phyloP scores from a whole-genome alignment of 2,888 invertebrate genomes.

The Nudaria mundana region DNA sequence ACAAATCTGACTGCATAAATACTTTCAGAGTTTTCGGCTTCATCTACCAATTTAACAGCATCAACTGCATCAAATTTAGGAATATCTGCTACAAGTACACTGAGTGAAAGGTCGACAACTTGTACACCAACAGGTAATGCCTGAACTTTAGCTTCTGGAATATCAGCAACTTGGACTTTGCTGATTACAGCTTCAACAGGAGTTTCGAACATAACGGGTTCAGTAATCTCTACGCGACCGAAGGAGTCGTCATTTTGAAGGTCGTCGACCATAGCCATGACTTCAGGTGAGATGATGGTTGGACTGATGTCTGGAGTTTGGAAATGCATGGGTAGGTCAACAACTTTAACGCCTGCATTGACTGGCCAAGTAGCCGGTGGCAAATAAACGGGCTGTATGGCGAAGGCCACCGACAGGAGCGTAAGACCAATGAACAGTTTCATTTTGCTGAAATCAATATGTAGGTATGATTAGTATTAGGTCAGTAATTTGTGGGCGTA shows the following conservation, averaged over 20 bases:
- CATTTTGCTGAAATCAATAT: slow-evolving; percentile 53
- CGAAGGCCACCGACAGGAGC: slow-evolving; percentile 48
- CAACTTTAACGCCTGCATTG: slow-evolving; percentile 1
- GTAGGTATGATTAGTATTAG: too few species aligned
- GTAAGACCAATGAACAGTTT: slow-evolving; percentile 54
- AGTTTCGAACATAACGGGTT: not conserved
- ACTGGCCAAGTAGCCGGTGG: slow-evolving; percentile 24
- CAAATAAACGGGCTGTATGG: slow-evolving; percentile 25
- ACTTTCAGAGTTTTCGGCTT: not conserved
- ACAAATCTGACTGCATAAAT: slow-evolving; percentile 1
- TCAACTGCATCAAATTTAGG: slow-evolving; percentile 8
- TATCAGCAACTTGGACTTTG: not conserved
- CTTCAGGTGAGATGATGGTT: slow-evolving; percentile 25
- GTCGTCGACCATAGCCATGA: slow-evolving; percentile 21
- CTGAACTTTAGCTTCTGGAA: not conserved
- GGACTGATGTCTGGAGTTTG: not conserved
- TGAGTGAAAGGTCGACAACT: slow-evolving; percentile 5
- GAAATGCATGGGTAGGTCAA: not conserved
- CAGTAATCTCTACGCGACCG: not conserved
- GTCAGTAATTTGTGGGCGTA: too few species aligned
- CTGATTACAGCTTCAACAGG: not conserved
- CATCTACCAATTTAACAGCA: slow-evolving; percentile 12
- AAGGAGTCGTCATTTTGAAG: too few species aligned
- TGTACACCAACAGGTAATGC: slow-evolving; percentile 2
- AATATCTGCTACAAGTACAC: not conserved